Percentiles rank a stretch among this genome's conserved stretches.
These are phyloP conservation scores for Clarias platycephalus DNA, from an alignment of 2,797 vertebrate genomes.

Conservation along the genomic window DNA sequence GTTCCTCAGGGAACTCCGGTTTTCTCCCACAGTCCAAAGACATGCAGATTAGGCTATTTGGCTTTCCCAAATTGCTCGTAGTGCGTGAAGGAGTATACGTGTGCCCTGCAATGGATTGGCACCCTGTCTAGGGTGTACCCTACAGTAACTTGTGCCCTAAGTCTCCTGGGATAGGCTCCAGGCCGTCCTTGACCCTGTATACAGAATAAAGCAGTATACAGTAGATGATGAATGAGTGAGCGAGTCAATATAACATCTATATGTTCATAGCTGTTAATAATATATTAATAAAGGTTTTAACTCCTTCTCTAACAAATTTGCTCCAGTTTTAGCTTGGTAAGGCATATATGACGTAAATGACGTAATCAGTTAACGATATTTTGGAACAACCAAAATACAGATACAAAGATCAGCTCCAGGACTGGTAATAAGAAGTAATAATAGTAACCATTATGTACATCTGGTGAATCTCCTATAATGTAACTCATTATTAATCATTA, in stretches of 20 bases:
- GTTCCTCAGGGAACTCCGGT: too few species aligned
- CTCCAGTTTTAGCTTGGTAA: not conserved
- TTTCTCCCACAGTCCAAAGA: too few species aligned
- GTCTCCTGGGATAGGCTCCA: too few species aligned
- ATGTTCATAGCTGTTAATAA: not conserved
- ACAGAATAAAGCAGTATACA: too few species aligned
- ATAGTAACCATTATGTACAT: not conserved
- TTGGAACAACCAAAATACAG: not conserved
- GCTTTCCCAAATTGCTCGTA: too few species aligned
- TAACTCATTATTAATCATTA: not conserved
- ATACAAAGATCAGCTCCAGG: not conserved
- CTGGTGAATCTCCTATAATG: not conserved
- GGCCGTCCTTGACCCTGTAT: too few species aligned
- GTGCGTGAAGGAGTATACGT: too few species aligned
- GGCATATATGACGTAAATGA: not conserved
- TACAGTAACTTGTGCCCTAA: too few species aligned
- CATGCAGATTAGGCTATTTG: too few species aligned
- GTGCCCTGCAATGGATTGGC: too few species aligned
- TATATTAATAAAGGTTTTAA: not conserved
- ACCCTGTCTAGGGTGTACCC: too few species aligned
- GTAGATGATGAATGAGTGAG: too few species aligned
- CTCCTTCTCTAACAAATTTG: not conserved
- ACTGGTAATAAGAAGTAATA: not conserved
- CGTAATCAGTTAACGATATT: not conserved
- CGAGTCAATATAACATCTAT: not conserved